Conservation (phyloP, 2,888 invertebrate genomes). For the Sinohyriopsis cumingii region DNA sequence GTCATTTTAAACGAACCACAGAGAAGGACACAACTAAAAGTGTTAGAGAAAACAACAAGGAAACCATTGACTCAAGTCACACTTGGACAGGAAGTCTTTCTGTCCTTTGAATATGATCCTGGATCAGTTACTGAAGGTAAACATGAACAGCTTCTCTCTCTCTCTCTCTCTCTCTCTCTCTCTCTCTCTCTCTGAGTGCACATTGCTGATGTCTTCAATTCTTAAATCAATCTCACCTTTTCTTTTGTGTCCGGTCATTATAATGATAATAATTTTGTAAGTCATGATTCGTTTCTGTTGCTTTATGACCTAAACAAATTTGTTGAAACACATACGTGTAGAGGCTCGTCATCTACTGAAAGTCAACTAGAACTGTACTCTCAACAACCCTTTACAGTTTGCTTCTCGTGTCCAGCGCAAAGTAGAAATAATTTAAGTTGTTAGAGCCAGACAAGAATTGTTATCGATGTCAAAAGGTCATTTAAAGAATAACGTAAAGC, state of each 20-base stretch:
- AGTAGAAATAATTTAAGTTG: too few relatives aligned
- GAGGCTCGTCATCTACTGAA: too few relatives aligned
- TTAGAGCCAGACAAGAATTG: too few relatives aligned
- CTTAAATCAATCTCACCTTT: not conserved
- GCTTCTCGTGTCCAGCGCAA: too few relatives aligned
- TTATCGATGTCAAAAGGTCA: too few relatives aligned
- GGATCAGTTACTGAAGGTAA: not conserved
- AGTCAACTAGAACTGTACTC: too few relatives aligned
- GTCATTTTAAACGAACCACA: slow-evolving; percentile 2
- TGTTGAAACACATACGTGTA: too few relatives aligned
- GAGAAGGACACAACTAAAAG: slow-evolving; percentile 14
- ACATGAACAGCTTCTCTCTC: not conserved
- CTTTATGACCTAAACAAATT: too few relatives aligned
- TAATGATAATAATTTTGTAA: too few relatives aligned
- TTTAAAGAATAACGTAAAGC: too few relatives aligned
- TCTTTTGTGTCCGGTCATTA: not conserved
- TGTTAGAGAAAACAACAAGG: slow-evolving; percentile 6
- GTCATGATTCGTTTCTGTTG: too few relatives aligned
- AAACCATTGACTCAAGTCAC: slow-evolving; percentile 8
- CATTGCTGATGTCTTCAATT: not conserved
- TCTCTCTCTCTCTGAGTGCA: not conserved
- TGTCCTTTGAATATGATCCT: slow-evolving; percentile 22
- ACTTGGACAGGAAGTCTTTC: slow-evolving; percentile 13
- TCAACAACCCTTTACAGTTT: too few relatives aligned
- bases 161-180: slow-evolving; percentile 3